Evolutionary conservation across 2,113 vertebrate genomes (phyloP).

Genomic region (Anser cygnoides): DNA sequence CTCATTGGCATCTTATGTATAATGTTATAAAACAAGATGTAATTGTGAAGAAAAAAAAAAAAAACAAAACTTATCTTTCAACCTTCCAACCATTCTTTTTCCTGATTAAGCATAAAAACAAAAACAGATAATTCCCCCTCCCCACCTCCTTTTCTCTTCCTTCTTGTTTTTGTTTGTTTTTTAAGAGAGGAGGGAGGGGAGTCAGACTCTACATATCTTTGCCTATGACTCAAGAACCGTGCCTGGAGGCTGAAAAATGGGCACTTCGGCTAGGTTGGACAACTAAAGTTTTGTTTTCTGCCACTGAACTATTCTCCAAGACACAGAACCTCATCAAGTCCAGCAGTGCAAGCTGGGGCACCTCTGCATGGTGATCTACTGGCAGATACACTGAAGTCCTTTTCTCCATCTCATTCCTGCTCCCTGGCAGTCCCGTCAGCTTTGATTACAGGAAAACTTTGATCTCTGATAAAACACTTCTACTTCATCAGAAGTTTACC

Average conservation of each 20-base stretch:
- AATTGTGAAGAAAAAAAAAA: background rate
- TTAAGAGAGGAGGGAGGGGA: background rate
- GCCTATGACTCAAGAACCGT: background rate
- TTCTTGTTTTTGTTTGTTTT: background rate
- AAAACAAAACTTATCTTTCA: background rate
- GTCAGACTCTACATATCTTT: background rate
- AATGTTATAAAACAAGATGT: background rate
- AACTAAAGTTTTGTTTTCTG: background rate
- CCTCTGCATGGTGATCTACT: background rate
- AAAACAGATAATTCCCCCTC: background rate
- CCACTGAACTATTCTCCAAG: background rate
- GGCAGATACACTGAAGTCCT: background rate
- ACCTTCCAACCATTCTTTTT: background rate
- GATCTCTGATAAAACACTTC: background rate
- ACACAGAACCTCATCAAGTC: accelerated
- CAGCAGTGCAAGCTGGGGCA: background rate
- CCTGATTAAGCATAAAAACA: background rate
- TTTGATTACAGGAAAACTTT: background rate
- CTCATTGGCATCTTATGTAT: background rate
- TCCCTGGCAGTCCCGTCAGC: background rate
- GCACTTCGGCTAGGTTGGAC: no score
- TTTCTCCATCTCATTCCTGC: background rate
- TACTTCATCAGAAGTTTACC: background rate
- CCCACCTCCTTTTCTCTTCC: background rate
- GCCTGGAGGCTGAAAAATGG: background rate